A percentile compares a stretch with the other conserved stretches of the same genome.
phyloP scores from a whole-genome alignment of 2,888 invertebrate species.

The Vesta saturnalis region DNA sequence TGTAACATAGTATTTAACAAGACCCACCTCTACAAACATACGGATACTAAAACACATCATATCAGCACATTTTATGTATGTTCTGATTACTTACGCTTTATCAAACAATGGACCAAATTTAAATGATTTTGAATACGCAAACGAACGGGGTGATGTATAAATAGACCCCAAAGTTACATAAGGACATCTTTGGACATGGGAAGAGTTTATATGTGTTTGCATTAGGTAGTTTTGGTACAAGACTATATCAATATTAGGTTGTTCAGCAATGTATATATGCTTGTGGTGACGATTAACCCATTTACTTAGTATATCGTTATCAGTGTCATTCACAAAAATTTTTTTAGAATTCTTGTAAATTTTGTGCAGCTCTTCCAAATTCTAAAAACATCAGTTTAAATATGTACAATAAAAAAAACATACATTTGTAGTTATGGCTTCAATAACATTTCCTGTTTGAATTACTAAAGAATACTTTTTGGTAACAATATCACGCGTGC shows the following conservation, averaged over 20 bases:
- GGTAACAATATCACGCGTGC: constrained; percentile 71
- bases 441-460: constrained; percentile 74
- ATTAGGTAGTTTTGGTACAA: constrained; percentile 76
- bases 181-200: constrained; percentile 75
- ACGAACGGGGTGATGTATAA: constrained; percentile 73
- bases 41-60: constrained; percentile 64
- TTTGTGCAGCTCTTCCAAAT: constrained; percentile 13
- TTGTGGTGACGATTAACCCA: constrained; percentile 62
- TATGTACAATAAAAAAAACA: not conserved
- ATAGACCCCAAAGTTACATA: constrained; percentile 79
- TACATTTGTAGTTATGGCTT: constrained; percentile 71
- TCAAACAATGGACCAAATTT: constrained; percentile 71
- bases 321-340: constrained; percentile 43
- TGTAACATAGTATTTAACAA: constrained; percentile 70
- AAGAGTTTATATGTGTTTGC: constrained; percentile 62
- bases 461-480: constrained; percentile 79
- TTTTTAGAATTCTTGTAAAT: constrained; percentile 26
- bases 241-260: constrained; percentile 72
- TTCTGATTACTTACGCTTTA: constrained; percentile 69
- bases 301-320: constrained; percentile 60
- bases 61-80: constrained; percentile 12
- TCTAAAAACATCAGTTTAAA: constrained; percentile 10
- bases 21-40: constrained; percentile 74
- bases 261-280: constrained; percentile 75
- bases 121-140: constrained; percentile 75